A percentile compares a stretch with the other conserved stretches of the same genome.
phyloP scores from a whole-genome alignment of 1,140 invertebrate genomes.

The Lordiphosa stackelbergi region DNA sequence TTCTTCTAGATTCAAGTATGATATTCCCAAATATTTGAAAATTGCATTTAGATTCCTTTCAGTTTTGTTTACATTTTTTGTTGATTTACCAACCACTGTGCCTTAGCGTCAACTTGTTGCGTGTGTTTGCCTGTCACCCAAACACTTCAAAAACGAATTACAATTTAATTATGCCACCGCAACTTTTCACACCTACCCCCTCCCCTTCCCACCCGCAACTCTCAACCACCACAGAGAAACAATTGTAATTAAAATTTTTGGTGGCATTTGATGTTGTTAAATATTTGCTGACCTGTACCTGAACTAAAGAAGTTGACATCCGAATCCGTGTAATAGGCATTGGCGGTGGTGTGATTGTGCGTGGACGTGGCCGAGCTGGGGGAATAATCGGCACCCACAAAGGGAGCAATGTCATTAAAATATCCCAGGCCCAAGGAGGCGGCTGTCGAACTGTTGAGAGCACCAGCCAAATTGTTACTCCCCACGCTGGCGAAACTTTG shows the following conservation, averaged over 20 bases:
- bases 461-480: slow-evolving; percentile 42
- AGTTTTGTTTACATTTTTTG: background rate
- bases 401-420: slow-evolving; percentile 69
- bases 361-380: slow-evolving; percentile 10
- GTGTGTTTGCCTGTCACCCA: slow-evolving; percentile 35
- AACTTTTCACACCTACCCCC: slow-evolving; percentile 36
- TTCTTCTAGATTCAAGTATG: too few species aligned
- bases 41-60: too few species aligned
- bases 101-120: slow-evolving; percentile 50
- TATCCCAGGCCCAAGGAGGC: slow-evolving; percentile 67
- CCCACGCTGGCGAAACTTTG: slow-evolving; percentile 32
- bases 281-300: slow-evolving; percentile 69
- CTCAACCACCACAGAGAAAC: slow-evolving; percentile 10
- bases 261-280: slow-evolving; percentile 63
- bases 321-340: slow-evolving; percentile 67
- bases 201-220: slow-evolving; percentile 47
- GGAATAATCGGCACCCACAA: slow-evolving; percentile 56
- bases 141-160: slow-evolving; percentile 69
- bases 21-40: too few species aligned
- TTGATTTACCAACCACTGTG: slow-evolving; percentile 5
- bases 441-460: slow-evolving; percentile 59
- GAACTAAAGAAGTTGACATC: slow-evolving; percentile 76
- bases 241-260: slow-evolving; percentile 60
- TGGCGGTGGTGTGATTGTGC: slow-evolving; percentile 28
- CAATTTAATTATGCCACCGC: slow-evolving; percentile 67